Evolutionary conservation across 1,140 invertebrate genomes (phyloP), one percentile per base, ranked within the genome.

Genomic region (Pissodes strobi): DNA sequence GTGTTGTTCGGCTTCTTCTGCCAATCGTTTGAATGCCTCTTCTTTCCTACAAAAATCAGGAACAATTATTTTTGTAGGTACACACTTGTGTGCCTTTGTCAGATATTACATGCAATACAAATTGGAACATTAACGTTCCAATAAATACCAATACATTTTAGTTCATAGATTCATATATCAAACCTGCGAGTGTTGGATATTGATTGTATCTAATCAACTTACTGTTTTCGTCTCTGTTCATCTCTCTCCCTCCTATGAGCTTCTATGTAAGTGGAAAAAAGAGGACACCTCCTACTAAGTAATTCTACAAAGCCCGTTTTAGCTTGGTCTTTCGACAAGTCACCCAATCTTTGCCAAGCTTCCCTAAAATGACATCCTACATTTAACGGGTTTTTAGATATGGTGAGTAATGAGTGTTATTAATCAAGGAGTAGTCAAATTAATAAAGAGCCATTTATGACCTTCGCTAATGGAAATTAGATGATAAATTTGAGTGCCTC

Each of bases 261-360:
- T 80, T 97, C 90, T 23, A 98, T 87, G 77, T 90, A 96, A 5
- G 94, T 90, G 73, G 89, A 88, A 74, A 99, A 98, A 48, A 94
- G 79, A 18, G 91, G 90, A 80, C 95, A 98, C 21, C 91, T 81
- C 73, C 87, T 87, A 76, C 96, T 91, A 34, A 99, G 77, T 39
- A 92, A 82, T 70, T 94, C 87, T 30, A 98, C 86, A 84, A 98
- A 99, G 57, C 91, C 91, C 68, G 88, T 84, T 90, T 96, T 97
- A 0, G 95, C 94, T 70, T 93, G 88, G 66, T 91, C 86, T 72
- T 88, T 86, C 1, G 87, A 86, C 78, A 98, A 91, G 71, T 93
- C 86, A 0, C 93, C 94, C 9, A 99, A 78, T 69, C 88, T 84
- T 78, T 94, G 90, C 97, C 97, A 99, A 56, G 95, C 94, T 74